phyloP scores from a whole-genome alignment of 2,113 vertebrate species.

The Buteo buteo region DNA sequence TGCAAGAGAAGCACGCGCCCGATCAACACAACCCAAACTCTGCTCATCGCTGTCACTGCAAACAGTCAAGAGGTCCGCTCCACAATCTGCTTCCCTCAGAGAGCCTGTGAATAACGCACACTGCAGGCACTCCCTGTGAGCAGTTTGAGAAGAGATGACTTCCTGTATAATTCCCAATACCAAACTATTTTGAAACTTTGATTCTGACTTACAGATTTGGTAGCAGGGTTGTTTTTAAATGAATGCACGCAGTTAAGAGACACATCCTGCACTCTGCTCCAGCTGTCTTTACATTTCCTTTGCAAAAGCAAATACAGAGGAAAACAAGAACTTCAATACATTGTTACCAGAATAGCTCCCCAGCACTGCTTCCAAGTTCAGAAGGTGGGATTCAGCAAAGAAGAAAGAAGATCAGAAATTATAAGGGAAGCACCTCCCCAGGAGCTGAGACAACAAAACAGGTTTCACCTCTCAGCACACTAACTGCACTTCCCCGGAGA shows the following conservation, averaged over 20 bases:
- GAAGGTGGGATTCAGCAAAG: neutral
- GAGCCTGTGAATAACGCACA: neutral
- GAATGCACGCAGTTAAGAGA: neutral
- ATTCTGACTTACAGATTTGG: neutral
- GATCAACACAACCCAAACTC: neutral
- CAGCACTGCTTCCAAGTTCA: neutral
- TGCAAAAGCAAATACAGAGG: neutral
- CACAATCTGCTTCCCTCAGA: neutral
- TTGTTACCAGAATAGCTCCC: neutral
- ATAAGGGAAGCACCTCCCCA: neutral
- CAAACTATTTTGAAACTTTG: neutral
- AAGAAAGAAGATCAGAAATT: neutral
- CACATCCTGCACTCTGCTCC: neutral
- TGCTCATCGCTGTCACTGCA: neutral
- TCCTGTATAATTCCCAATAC: rapidly evolving
- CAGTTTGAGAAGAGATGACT: neutral
- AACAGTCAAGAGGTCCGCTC: neutral
- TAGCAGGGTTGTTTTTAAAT: neutral
- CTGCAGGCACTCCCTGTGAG: rapidly evolving
- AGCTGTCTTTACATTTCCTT: neutral
- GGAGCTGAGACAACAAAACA: neutral
- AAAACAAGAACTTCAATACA: neutral
- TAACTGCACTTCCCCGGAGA: neutral
- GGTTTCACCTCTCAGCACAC: neutral
- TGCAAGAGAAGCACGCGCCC: rapidly evolving